These are phyloP conservation scores for Nemopilema nomurai DNA, from an alignment of 30 jellyfish, hydroid and myxozoan genomes.

Conservation along the genomic window DNA sequence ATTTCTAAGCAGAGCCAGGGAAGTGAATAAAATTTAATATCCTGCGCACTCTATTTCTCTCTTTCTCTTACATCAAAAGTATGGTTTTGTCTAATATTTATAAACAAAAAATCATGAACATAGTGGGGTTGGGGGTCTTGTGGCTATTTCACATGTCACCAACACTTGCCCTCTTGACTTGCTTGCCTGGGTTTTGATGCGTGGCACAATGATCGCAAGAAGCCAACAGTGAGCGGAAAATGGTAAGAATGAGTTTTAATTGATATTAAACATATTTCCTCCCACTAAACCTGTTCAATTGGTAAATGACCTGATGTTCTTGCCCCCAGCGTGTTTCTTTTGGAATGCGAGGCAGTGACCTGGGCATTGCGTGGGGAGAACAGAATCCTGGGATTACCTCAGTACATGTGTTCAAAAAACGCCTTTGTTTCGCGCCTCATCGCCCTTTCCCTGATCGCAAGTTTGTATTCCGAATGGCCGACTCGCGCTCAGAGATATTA, in stretches of 20 bases:
- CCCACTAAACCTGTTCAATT: conserved; percentile 52
- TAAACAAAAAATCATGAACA: too few species aligned
- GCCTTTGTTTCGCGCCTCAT: conserved; percentile 60
- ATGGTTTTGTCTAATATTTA: background rate
- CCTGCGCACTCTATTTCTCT: background rate
- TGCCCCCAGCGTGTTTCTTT: conserved; percentile 58
- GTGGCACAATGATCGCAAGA: background rate
- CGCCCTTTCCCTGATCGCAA: conserved; percentile 33
- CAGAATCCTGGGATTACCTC: conserved; percentile 53
- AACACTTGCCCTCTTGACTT: background rate
- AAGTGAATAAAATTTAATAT: background rate
- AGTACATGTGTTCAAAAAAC: conserved; percentile 59
- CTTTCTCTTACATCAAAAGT: background rate
- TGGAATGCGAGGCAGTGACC: conserved; percentile 54
- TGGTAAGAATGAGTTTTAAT: background rate
- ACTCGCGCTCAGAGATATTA: conserved; percentile 61
- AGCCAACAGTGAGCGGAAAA: background rate
- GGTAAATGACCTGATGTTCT: conserved; percentile 55
- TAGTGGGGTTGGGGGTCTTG: background rate
- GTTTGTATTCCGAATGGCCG: conserved; percentile 73
- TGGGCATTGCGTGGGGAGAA: conserved; percentile 43
- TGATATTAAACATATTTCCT: conserved; percentile 20
- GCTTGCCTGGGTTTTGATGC: background rate
- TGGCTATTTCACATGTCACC: background rate
- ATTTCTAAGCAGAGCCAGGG: too few species aligned